Percentiles rank a stretch among this genome's conserved stretches.
Conservation (phyloP, 1,140 invertebrate species). For the Lucilia cuprina region DNA sequence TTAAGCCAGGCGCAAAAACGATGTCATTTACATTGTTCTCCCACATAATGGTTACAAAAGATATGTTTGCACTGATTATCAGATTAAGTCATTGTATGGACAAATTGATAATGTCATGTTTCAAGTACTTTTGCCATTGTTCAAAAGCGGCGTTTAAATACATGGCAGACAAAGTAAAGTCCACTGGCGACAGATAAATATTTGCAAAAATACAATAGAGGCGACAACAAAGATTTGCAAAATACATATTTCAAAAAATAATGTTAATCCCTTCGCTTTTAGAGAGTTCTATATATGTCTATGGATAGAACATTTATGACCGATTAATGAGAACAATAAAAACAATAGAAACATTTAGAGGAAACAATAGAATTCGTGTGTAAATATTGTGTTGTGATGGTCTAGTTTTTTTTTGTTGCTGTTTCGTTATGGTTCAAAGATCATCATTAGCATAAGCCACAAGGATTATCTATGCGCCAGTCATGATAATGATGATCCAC, state of each 20-base stretch:
- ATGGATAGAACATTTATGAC: neutral
- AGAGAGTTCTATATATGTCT: neutral
- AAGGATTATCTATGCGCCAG: conserved; percentile 30
- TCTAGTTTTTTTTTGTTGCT: neutral
- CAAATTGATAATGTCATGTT: conserved; percentile 36
- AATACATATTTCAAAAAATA: neutral
- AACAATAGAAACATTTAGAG: neutral
- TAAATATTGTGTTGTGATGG: conserved; percentile 22
- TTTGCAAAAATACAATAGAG: conserved; percentile 16
- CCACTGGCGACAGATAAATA: neutral
- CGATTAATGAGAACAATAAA: neutral
- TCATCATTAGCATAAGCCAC: conserved; percentile 19
- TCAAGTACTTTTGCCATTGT: conserved; percentile 4
- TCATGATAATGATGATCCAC: conserved; percentile 25
- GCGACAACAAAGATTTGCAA: conserved; percentile 19
- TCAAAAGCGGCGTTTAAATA: neutral
- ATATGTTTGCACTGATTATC: conserved; percentile 34
- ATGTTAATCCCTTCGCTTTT: neutral
- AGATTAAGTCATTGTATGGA: conserved; percentile 29
- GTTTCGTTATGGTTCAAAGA: neutral
- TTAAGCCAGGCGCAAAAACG: neutral
- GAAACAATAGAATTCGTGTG: conserved; percentile 19
- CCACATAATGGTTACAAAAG: conserved; percentile 21
- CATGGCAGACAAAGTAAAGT: neutral
- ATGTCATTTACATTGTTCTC: neutral